Evolutionary conservation across 2,113 vertebrate species (phyloP), one percentile per base, ranked within the genome.

Genomic region (Vanacampus margaritifer): DNA sequence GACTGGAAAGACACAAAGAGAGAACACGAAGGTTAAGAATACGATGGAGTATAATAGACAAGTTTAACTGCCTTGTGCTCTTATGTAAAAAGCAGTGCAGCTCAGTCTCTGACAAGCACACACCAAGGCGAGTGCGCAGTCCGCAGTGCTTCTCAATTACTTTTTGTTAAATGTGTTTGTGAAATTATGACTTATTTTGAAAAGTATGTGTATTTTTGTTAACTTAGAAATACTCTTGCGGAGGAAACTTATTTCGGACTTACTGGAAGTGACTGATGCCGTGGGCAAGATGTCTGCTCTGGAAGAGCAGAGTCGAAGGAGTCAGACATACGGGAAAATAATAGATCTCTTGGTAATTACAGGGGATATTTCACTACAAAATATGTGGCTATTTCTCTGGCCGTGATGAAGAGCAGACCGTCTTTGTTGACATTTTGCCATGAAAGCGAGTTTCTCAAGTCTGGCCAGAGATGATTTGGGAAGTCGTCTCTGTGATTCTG

Each of bases 1-100:
- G 85, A 99, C 96, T 98, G 77, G 4, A 72, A 72, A 66, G 21
- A 77, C 0, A 71, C 16, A 39, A 53, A 26, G 14, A 3, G 0
- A 21, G 46, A 2, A 75, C 2, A 76, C 1, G 36, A 16, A 24
- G 11, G 9, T 19, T 64, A 21, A n/a, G 45, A 48, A 8, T 6
- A 48, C 19, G 19, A 48, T 6, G 5, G 17, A 11, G 23, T 8
- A 2, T 11, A 23, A 9, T 9, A n/a, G n/a, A n/a, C n/a, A n/a
- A n/a, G n/a, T n/a, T n/a, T n/a, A n/a, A n/a, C n/a, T n/a, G n/a
- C n/a, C n/a, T n/a, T n/a, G n/a, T n/a, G n/a, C n/a, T n/a, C n/a
- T n/a, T n/a, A n/a, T n/a, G n/a, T n/a, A n/a, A n/a, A n/a, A n/a
- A n/a, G n/a, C n/a, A n/a, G n/a, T n/a, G n/a, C n/a, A n/a, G n/a